These are phyloP conservation scores for Diplazon laetatorius DNA, from an alignment of 2,888 invertebrate genomes.

Conservation along the genomic window DNA sequence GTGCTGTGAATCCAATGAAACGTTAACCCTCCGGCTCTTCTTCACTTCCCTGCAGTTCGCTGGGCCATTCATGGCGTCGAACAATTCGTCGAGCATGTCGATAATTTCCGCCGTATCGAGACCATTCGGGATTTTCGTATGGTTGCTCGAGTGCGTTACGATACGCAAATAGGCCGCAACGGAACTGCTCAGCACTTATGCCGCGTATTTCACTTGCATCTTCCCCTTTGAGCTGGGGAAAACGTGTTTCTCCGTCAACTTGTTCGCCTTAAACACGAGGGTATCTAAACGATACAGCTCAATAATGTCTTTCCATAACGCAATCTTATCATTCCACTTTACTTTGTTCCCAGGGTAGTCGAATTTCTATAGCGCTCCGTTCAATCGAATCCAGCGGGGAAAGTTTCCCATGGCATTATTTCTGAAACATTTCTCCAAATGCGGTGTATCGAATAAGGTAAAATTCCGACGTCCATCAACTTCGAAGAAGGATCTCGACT, in stretches of 20 bases:
- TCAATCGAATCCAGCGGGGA: background rate
- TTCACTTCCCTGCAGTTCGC: slow-evolving; percentile 17
- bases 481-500: too few relatives aligned
- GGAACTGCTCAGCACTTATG: slow-evolving; percentile 24
- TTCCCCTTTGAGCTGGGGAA: slow-evolving; percentile 42
- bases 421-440: slow-evolving; percentile 25
- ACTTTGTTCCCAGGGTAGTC: background rate
- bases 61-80: slow-evolving; percentile 34
- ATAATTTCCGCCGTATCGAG: slow-evolving; percentile 13
- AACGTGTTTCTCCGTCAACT: slow-evolving; percentile 4
- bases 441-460: slow-evolving; percentile 22
- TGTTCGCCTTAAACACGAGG: background rate
- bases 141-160: background rate
- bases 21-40: background rate
- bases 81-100: slow-evolving; percentile 20
- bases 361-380: too few relatives aligned
- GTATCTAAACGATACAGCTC: background rate
- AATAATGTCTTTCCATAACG: slow-evolving; percentile 1
- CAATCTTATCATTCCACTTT: background rate
- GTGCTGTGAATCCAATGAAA: background rate
- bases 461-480: too few relatives aligned
- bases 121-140: background rate
- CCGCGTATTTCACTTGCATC: slow-evolving; percentile 37
- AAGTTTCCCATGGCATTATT: slow-evolving; percentile 41
- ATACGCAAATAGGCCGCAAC: slow-evolving; percentile 7